Percentiles rank a stretch among this genome's conserved stretches.
phyloP scores from a whole-genome alignment of 2,888 invertebrate genomes.

The Heteromyza rotundicornis region DNA sequence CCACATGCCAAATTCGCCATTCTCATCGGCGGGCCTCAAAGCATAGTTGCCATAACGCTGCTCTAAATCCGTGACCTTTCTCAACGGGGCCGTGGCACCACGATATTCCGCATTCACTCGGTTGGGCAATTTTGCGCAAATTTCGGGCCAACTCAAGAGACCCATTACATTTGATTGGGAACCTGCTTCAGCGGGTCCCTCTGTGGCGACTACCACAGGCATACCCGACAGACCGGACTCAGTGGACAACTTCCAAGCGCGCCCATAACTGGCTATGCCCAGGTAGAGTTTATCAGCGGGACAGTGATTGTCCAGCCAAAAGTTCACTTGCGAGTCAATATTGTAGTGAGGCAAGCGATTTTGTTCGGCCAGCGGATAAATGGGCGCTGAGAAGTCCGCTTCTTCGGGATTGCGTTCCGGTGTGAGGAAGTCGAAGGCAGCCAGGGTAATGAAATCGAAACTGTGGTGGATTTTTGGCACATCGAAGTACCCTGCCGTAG shows the following conservation, averaged over 20 bases:
- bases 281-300: constrained; percentile 74
- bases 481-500: constrained; percentile 75
- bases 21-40: constrained; percentile 72
- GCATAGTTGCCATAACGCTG: constrained; percentile 82
- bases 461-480: constrained; percentile 73
- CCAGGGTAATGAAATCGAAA: constrained; percentile 79
- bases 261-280: constrained; percentile 75
- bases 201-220: constrained; percentile 71
- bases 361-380: constrained; percentile 75
- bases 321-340: constrained; percentile 70
- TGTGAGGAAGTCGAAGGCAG: constrained; percentile 80
- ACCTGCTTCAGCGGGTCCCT: constrained; percentile 74
- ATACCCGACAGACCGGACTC: constrained; percentile 78
- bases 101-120: constrained; percentile 67
- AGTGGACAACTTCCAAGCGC: constrained; percentile 77
- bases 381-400: constrained; percentile 78
- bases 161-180: constrained; percentile 75
- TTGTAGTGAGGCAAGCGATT: constrained; percentile 69
- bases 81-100: constrained; percentile 69
- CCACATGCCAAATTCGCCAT: constrained; percentile 76
- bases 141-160: constrained; percentile 78
- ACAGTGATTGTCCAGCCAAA: constrained; percentile 67
- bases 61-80: constrained; percentile 79
- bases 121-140: constrained; percentile 74
- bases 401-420: constrained; percentile 78